Base-by-base conservation (phyloP, 1,140 invertebrate genomes). In the Ceratosolen solmsi region DNA sequence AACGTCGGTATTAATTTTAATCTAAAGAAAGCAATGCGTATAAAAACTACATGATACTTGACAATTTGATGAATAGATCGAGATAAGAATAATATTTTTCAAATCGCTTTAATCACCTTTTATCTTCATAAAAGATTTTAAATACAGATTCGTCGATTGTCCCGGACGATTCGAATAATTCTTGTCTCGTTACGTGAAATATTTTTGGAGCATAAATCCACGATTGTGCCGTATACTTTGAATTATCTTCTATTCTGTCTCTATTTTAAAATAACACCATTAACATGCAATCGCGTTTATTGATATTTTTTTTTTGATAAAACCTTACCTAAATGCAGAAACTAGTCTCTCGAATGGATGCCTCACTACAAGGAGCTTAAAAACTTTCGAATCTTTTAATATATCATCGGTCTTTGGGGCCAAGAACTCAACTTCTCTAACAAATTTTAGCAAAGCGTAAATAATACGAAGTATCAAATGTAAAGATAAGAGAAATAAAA, bases 261-360 rank as follows among this genome's bases (percentile, higher is more conserved):
- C 92, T 90, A 51, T 27, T 68, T 46, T 58, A 63, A 51, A 25
- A 17, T 11, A 68, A 76, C 15, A 65, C 0, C 9, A 68, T 74
- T 71, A 60, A 9, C 3, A n/a, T 54, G 27, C 36, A 75, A 49
- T 70, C 46, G 36, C n/a, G 15, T 63, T 17, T 77, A 76, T 60
- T 80, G 46, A 65, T 13, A 46, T 25, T 65, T 30, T 33, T 65
- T 73, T n/a, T n/a, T n/a, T n/a, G n/a, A n/a, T n/a, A n/a, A n/a
- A n/a, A n/a, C n/a, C 22, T 85, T 88, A 90, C 90, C 90, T 89
- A 79, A 91, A 93, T 0, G 92, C 90, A n/a, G 92, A 93, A 8
- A 93, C 89, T 1, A 93, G 81, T 15, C 93, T 87, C 78, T 92
- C 88, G 84, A 93, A 93, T 0, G 93, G 93, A 86, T 93, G 92